Evolutionary conservation across 2,113 vertebrate species (phyloP), one percentile per base, ranked within the genome.

Genomic region (Cacatua alba): DNA sequence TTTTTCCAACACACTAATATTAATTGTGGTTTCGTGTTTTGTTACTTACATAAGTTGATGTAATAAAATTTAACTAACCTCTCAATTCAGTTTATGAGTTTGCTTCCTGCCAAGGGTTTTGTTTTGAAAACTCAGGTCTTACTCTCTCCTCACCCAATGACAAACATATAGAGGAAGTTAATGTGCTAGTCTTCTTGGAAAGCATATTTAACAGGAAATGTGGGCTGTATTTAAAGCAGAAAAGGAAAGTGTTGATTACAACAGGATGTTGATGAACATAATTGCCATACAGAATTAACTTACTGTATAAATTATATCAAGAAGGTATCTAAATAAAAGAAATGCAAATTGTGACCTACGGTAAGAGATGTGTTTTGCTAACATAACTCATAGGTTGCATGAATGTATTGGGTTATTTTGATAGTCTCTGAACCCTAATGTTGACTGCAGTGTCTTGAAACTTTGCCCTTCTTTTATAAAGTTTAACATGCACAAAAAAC

Each of bases 171-270:
- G 33, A 67, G 86, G 82, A 77, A 89, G 39, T 60, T 67, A 82
- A 70, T 69, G 37, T 72, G 53, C 33, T 64, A 53, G 23, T 78
- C 62, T 90, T 70, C 24, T 52, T 95, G 79, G 83, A 93, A 97
- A 80, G 52, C 41, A 10, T 18, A 60, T 65, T 46, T 55, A 64
- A 79, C 35, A 91, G 46, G 70, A 95, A 94, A 87, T 35, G 52
- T 17, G 52, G n/a, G 33, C 19, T 78, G 24, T 85, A 60, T 91
- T 46, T 72, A 49, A 76, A 93, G 41, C 59, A 68, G 65, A 16
- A 64, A 75, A 67, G 51, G 68, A 83, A 95, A 96, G 39, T 78
- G 72, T 94, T 90, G 93, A 75, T 63, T 77, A 19, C 63, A 83
- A 46, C 24, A 86, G 24, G 18, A 63, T 82, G 48, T 60, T 77